Conservation (phyloP, 37 sponge, comb jelly and placozoan genomes). For the Axinella damicornis region DNA sequence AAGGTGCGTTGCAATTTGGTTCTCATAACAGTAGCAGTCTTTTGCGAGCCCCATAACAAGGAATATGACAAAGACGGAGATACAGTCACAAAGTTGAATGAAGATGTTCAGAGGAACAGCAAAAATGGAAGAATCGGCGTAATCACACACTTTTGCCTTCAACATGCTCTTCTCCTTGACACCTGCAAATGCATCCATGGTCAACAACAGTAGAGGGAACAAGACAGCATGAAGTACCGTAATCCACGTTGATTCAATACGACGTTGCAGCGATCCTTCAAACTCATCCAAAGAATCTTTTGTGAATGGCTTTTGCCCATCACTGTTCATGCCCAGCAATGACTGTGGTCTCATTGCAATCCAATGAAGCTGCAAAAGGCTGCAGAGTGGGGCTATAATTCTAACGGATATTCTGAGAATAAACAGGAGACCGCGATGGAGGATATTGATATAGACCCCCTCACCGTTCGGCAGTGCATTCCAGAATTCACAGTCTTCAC, state of each 20-base stretch:
- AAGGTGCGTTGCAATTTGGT: conserved; percentile 7
- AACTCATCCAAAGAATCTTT: no score
- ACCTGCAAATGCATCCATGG: conserved; percentile 1
- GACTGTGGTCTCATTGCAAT: no score
- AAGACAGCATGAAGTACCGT: background rate
- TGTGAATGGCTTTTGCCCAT: no score
- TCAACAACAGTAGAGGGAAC: background rate
- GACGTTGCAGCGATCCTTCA: no score
- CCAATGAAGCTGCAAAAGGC: no score
- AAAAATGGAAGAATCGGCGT: background rate
- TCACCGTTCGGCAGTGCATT: no score
- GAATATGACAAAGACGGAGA: background rate
- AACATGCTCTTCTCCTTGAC: background rate
- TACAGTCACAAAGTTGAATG: conserved; percentile 3
- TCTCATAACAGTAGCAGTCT: conserved; percentile 37
- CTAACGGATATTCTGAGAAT: background rate
- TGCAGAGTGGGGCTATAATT: no score
- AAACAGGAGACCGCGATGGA: background rate
- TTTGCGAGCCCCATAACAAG: background rate
- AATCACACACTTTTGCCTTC: conserved; percentile 13
- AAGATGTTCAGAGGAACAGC: background rate
- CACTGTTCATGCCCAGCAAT: no score
- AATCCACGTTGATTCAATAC: background rate
- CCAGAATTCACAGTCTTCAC: no score
- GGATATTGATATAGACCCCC: no score